These are phyloP conservation scores for Triops longicaudatus DNA, from an alignment of 1,140 invertebrate species.

Conservation along the genomic window DNA sequence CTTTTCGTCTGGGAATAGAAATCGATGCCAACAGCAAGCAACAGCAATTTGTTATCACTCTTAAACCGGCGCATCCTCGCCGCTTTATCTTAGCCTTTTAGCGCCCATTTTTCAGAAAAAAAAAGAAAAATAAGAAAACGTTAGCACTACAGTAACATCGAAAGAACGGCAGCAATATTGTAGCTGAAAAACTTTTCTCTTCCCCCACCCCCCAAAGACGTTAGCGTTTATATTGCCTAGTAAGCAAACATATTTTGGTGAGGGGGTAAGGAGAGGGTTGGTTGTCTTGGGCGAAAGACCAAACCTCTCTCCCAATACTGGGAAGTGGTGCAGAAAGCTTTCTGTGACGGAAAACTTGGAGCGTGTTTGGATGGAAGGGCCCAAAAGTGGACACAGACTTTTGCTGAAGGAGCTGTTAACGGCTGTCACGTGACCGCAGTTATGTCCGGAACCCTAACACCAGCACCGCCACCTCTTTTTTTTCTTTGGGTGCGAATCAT, in stretches of 20 bases:
- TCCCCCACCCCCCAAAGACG: not conserved
- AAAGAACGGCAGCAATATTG: not conserved
- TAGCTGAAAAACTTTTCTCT: not conserved
- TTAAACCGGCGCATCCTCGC: not conserved
- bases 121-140: too few species aligned
- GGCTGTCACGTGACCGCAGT: not conserved
- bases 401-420: conserved; percentile 12
- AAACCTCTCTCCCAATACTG: not conserved
- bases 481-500: not conserved
- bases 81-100: not conserved
- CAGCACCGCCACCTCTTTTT: not conserved
- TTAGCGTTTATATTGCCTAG: not conserved
- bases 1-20: not conserved
- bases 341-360: not conserved
- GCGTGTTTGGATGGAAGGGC: not conserved
- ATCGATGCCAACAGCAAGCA: conserved; percentile 6
- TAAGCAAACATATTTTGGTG: conserved; percentile 5
- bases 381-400: not conserved
- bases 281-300: not conserved
- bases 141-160: not conserved
- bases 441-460: not conserved
- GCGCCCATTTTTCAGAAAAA: not conserved
- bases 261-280: too few species aligned
- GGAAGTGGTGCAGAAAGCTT: not conserved
- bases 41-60: conserved; percentile 12